Conservation (phyloP, 1,140 invertebrate genomes). For the Mylabris phalerata region DNA sequence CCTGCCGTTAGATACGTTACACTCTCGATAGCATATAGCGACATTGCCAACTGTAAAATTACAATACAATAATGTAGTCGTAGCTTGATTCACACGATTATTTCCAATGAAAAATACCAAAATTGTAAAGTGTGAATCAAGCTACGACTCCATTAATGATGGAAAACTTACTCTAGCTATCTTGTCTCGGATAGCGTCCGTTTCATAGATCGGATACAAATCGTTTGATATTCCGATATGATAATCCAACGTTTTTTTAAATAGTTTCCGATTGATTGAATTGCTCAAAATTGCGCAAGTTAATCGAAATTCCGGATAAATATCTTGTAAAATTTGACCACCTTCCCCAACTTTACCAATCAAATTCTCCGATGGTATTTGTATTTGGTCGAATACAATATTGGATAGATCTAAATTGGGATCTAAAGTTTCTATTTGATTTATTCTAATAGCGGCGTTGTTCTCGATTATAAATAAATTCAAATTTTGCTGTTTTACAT, state of each 20-base stretch:
- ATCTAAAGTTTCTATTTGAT: too few species aligned
- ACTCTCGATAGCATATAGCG: constrained; percentile 70
- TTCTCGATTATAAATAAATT: constrained; percentile 65
- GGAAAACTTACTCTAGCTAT: too few species aligned
- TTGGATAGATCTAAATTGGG: too few species aligned
- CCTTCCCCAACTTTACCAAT: constrained; percentile 31
- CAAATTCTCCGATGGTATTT: constrained; percentile 36
- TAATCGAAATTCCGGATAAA: constrained; percentile 37
- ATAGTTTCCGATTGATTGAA: constrained; percentile 43
- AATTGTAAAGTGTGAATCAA: background rate
- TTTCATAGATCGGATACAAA: constrained; percentile 46
- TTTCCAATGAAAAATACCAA: background rate
- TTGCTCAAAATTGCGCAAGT: constrained; percentile 38
- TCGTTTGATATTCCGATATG: constrained; percentile 52
- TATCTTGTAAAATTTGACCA: constrained; percentile 26
- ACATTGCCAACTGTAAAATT: constrained; percentile 41
- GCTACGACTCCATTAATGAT: background rate
- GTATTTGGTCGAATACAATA: background rate
- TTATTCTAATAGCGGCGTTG: too few species aligned
- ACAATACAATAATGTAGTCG: background rate
- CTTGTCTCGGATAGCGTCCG: constrained; percentile 21
- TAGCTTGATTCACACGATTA: background rate
- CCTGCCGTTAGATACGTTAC: constrained; percentile 68
- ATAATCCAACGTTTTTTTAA: constrained; percentile 50
- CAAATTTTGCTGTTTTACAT: constrained; percentile 43